Evolutionary conservation across 1,140 invertebrate species (phyloP), one percentile per base, ranked within the genome.

Genomic region (Mya arenaria): DNA sequence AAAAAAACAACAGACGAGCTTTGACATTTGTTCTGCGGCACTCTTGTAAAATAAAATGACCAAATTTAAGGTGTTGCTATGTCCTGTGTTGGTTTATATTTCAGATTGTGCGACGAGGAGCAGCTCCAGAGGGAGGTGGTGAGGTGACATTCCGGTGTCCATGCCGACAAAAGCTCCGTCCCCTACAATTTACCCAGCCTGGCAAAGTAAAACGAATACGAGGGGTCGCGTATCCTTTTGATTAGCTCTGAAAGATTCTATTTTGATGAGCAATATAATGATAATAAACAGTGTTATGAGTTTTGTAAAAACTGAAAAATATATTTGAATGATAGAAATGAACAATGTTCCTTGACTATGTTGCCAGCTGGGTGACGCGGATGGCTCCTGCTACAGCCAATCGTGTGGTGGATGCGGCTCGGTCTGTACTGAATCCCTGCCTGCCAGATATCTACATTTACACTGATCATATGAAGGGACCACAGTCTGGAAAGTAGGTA

Each of bases 391-490:
- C 96, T 0, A 96, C 98, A 88, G 95, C 96, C 4, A 99, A 98
- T 93, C 94, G 98, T 89, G 96, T 99, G 83, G 96, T 99, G 19
- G 98, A 99, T 89, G 94, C 97, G 19, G 96, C 98, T 5, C 99
- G 99, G 94, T 96, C 97, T 68, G 95, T 97, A 8, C 95, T 99
- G 87, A 94, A 98, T 1, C 96, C 98, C 60, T 99, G 97, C 92
- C 90, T 99, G 37, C 96, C 98, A 13, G 98, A 99, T 94, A 96
- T 99, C 72, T 99, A 98, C 90, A 97, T 99, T 84, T 96, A 96
- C 89, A 97, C 97, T 23, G 98, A 99, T 94, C 97, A 98, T 91
- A 95, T 95, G 88, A 96, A 96, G 91, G 97, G 98, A 32, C 94
- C 95, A 74, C 94, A 95, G 83, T 96, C 96, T 60, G 98, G 98